Evolutionary conservation across 2,888 invertebrate species (phyloP).

Genomic region (Agriopis leucophaearia): DNA sequence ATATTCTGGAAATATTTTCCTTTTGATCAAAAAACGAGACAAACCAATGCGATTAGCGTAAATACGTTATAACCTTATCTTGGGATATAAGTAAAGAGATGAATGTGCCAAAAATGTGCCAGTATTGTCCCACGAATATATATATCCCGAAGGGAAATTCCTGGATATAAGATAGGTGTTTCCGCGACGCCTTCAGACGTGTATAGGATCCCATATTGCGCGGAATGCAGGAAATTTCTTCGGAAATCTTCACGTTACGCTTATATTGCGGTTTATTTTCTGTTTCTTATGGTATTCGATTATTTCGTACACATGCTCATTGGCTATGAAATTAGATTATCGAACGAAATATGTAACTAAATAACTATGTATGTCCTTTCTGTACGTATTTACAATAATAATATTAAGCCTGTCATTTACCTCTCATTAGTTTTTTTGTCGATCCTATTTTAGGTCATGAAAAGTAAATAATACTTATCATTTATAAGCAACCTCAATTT

Average conservation of each 20-base stretch:
- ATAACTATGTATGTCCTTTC: not conserved
- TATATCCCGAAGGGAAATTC: conserved; percentile 58
- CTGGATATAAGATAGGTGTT: conserved; percentile 60
- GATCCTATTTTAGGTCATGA: not conserved
- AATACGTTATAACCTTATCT: conserved; percentile 33
- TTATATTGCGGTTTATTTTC: conserved; percentile 53
- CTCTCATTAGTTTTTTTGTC: not conserved
- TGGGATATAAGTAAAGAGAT: conserved; percentile 32
- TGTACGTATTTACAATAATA: too few species aligned
- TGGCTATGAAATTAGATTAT: conserved; percentile 30
- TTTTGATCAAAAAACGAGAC: conserved; percentile 38
- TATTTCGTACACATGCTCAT: conserved; percentile 48
- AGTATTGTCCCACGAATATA: conserved; percentile 40
- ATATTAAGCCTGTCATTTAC: not conserved
- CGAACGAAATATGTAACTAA: not conserved
- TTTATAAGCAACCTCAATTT: conserved; percentile 24
- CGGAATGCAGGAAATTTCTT: conserved; percentile 65
- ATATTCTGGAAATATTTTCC: conserved; percentile 27
- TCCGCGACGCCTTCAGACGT: conserved; percentile 52
- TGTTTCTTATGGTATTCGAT: conserved; percentile 49
- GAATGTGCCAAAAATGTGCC: conserved; percentile 40
- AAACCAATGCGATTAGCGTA: conserved; percentile 42
- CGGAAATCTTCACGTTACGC: conserved; percentile 65
- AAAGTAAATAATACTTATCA: conserved; percentile 1
- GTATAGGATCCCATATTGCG: conserved; percentile 42